Percentiles rank a stretch among this genome's conserved stretches.
These are phyloP conservation scores for Rhinella marina DNA, from an alignment of 2,797 vertebrate species.

Conservation along the genomic window DNA sequence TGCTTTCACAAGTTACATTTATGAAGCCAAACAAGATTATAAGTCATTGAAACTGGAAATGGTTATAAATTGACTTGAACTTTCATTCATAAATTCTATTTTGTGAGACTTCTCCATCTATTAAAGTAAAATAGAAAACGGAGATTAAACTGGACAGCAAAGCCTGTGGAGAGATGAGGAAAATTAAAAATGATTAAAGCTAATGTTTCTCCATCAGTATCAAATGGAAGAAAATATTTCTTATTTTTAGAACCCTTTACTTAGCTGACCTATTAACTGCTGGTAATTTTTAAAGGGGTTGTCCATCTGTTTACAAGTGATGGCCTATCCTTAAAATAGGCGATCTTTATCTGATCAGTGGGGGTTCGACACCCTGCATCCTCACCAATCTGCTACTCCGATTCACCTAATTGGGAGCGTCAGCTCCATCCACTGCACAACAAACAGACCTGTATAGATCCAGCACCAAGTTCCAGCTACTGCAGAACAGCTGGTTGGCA, in stretches of 20 bases:
- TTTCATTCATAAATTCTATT: not conserved
- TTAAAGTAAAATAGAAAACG: not conserved
- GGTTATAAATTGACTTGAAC: not conserved
- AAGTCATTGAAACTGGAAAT: not conserved
- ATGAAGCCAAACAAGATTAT: conserved; percentile 12
- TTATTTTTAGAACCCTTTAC: not conserved
- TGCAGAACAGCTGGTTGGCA: too few species aligned
- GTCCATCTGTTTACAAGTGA: too few species aligned
- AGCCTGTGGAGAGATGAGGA: not conserved
- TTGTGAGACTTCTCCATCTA: not conserved
- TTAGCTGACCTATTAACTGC: not conserved
- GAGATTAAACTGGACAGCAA: not conserved
- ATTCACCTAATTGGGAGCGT: too few species aligned
- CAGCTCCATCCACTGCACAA: too few species aligned
- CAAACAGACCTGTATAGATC: too few species aligned
- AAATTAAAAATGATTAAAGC: not conserved
- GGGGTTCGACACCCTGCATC: too few species aligned
- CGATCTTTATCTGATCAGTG: too few species aligned
- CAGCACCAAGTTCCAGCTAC: too few species aligned
- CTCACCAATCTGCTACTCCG: too few species aligned
- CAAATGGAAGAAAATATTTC: not conserved
- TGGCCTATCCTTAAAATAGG: too few species aligned
- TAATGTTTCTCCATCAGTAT: not conserved
- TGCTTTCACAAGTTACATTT: conserved; percentile 1
- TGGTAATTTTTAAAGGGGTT: not conserved